phyloP scores from a whole-genome alignment of 2,888 invertebrate genomes.

The Merodon equestris region DNA sequence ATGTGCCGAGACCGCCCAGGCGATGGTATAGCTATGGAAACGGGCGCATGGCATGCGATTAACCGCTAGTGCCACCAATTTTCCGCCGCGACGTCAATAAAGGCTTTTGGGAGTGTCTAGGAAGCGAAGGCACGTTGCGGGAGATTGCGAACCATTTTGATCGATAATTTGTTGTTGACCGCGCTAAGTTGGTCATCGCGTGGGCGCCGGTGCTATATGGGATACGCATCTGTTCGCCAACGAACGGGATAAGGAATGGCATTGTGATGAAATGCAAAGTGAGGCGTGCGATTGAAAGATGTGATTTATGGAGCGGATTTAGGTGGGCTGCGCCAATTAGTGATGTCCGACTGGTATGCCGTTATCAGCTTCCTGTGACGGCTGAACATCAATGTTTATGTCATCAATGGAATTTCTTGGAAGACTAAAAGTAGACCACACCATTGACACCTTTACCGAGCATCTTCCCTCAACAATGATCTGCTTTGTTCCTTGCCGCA shows the following conservation, averaged over 20 bases:
- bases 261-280: too few relatives aligned
- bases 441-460: constrained; percentile 39
- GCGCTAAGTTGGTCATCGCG: constrained; percentile 33
- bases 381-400: too few relatives aligned
- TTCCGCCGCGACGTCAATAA: constrained; percentile 30
- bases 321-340: too few relatives aligned
- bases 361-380: too few relatives aligned
- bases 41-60: constrained; percentile 56
- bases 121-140: constrained; percentile 45
- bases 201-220: constrained; percentile 15
- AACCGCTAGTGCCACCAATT: constrained; percentile 59
- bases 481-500: constrained; percentile 34
- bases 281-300: too few relatives aligned
- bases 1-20: constrained; percentile 68
- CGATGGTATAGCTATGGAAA: constrained; percentile 32
- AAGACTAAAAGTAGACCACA: constrained; percentile 16
- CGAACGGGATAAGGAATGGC: too few relatives aligned
- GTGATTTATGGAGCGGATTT: too few relatives aligned
- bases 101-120: constrained; percentile 56
- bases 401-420: constrained; percentile 9
- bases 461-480: constrained; percentile 26
- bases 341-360: too few relatives aligned
- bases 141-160: constrained; percentile 45
- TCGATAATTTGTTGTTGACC: constrained; percentile 45
- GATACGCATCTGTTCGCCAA: constrained; percentile 1